These are phyloP conservation scores for Enteromius treurensis DNA, from an alignment of 2,797 vertebrate species.

Conservation along the genomic window DNA sequence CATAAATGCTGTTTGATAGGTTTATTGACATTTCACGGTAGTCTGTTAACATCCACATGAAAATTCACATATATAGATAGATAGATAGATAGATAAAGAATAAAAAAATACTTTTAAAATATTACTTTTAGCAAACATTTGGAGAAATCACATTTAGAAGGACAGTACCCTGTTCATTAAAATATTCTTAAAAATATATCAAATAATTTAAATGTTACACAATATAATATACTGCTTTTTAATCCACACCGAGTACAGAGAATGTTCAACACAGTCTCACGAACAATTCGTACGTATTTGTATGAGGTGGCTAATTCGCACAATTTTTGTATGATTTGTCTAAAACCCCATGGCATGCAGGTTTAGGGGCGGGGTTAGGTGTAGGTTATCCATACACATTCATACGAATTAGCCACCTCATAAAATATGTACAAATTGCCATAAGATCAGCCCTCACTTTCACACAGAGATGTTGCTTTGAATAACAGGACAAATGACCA, in stretches of 20 bases:
- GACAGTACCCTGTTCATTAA: neutral
- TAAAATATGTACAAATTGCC: too few relatives aligned
- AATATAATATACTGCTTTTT: neutral
- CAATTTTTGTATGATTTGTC: too few relatives aligned
- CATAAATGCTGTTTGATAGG: neutral
- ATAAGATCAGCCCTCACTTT: too few relatives aligned
- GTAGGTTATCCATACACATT: too few relatives aligned
- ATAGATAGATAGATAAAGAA: neutral
- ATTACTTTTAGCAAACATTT: neutral
- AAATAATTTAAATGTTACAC: neutral
- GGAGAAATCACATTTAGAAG: neutral
- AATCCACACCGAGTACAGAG: neutral
- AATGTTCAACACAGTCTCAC: too few relatives aligned
- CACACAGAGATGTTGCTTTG: neutral
- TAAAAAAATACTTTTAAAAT: neutral
- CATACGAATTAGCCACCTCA: too few relatives aligned
- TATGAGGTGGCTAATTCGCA: too few relatives aligned
- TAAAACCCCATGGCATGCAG: too few relatives aligned
- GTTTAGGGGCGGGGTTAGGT: too few relatives aligned
- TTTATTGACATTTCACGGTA: neutral
- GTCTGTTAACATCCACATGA: neutral
- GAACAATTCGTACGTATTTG: too few relatives aligned
- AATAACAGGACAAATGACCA: conserved; percentile 60
- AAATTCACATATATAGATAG: neutral
- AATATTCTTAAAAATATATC: neutral